These are phyloP conservation scores for Ancistrus triradiatus DNA, from an alignment of 2,113 vertebrate genomes.

Conservation along the genomic window DNA sequence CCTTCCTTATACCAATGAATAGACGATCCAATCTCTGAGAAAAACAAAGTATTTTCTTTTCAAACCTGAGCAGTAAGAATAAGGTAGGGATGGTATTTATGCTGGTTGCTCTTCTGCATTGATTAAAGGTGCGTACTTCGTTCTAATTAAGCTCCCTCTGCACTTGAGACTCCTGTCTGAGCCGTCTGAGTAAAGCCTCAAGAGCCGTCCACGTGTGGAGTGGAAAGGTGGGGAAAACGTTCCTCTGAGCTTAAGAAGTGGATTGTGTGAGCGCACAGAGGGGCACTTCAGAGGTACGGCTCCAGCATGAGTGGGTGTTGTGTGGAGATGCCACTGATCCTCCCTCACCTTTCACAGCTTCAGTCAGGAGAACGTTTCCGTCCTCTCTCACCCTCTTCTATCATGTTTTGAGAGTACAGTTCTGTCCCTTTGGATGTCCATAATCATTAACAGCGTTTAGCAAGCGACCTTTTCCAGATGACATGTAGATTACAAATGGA, in stretches of 20 bases:
- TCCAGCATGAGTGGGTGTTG: conserved; percentile 31
- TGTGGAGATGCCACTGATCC: conserved; percentile 37
- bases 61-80: too few species aligned
- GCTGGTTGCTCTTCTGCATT: too few species aligned
- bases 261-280: conserved; percentile 47
- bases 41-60: too few species aligned
- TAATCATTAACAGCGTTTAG: too few species aligned
- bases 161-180: conserved; percentile 16
- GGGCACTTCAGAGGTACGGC: conserved; percentile 37
- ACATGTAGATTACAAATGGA: too few species aligned
- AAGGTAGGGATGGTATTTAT: too few species aligned
- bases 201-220: conserved; percentile 39
- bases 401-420: too few species aligned
- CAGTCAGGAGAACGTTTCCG: conserved; percentile 13
- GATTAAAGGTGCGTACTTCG: too few species aligned
- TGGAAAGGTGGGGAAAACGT: conserved; percentile 27
- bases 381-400: neutral
- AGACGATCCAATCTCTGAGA: too few species aligned
- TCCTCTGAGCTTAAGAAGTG: conserved; percentile 40
- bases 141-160: neutral
- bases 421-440: too few species aligned
- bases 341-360: conserved; percentile 34
- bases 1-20: too few species aligned
- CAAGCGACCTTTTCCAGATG: too few species aligned
- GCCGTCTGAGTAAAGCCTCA: conserved; percentile 19